Evolutionary conservation across 35 echinoderm and acorn worm species (phyloP).

Genomic region (Apostichopus japonicus): DNA sequence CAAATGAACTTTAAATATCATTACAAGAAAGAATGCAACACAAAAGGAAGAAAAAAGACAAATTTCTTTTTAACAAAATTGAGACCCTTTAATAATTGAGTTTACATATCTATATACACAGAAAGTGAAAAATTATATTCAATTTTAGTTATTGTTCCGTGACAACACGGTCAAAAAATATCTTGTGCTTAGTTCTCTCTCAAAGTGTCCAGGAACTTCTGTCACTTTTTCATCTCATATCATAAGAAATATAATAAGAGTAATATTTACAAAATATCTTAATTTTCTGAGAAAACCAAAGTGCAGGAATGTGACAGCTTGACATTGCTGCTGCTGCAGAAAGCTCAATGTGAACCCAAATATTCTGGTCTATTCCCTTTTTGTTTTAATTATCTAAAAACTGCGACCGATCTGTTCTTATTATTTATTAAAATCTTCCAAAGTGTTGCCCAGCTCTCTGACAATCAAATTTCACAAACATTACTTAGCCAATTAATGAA

Average conservation of each 20-base stretch:
- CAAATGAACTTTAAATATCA: not conserved
- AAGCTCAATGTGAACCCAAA: not conserved
- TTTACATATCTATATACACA: conserved; percentile 28
- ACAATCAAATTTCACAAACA: too few relatives aligned
- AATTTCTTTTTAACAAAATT: not conserved
- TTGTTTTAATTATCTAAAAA: too few relatives aligned
- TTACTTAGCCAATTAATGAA: too few relatives aligned
- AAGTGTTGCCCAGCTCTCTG: too few relatives aligned
- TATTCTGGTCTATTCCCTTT: too few relatives aligned
- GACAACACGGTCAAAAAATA: conserved; percentile 14
- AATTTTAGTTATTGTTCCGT: conserved; percentile 9
- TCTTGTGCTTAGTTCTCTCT: not conserved
- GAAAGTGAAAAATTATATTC: conserved; percentile 35
- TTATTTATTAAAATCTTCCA: too few relatives aligned
- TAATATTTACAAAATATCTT: not conserved
- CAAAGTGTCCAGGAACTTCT: too few relatives aligned
- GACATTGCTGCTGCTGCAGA: not conserved
- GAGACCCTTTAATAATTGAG: not conserved
- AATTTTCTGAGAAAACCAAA: not conserved
- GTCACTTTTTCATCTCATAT: too few relatives aligned
- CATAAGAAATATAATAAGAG: not conserved
- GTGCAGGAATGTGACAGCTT: not conserved
- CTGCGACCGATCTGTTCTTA: too few relatives aligned
- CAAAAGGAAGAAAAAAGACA: too few relatives aligned
- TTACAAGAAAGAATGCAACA: not conserved